A percentile compares a stretch with the other conserved stretches of the same genome.
Evolutionary conservation across 35 echinoderm and acorn worm genomes (phyloP).

Genomic region (Amphiura filiformis): DNA sequence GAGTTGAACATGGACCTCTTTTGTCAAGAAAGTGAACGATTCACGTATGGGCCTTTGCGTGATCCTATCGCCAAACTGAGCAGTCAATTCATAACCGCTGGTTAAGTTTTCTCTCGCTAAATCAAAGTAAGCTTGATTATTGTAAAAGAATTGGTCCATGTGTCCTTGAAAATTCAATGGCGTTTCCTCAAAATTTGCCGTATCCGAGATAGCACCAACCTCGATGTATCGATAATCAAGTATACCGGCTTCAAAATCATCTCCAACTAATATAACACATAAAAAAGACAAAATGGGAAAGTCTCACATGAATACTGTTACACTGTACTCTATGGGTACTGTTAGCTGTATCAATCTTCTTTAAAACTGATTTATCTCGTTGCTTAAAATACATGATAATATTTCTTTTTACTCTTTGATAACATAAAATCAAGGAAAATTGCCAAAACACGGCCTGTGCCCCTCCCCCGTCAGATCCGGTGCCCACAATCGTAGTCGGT

Average conservation of each 20-base stretch:
- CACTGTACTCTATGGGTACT: too few species aligned
- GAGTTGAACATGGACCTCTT: constrained; percentile 55
- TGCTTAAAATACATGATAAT: too few species aligned
- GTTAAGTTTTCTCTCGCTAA: constrained; percentile 31
- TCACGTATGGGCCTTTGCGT: constrained; percentile 40
- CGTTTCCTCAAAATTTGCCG: constrained; percentile 9
- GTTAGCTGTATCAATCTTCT: too few species aligned
- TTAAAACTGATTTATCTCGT: too few species aligned
- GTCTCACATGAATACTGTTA: constrained; percentile 7
- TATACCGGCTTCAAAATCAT: constrained; percentile 57
- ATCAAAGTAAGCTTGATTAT: constrained; percentile 93
- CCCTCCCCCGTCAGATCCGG: too few species aligned
- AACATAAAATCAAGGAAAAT: too few species aligned
- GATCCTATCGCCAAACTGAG: constrained; percentile 69
- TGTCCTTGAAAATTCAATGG: constrained; percentile 72
- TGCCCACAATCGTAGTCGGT: too few species aligned
- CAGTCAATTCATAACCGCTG: constrained; percentile 44
- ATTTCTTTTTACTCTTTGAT: too few species aligned
- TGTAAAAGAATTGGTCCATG: constrained; percentile 93
- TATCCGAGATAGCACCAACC: constrained; percentile 54
- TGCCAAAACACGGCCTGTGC: too few species aligned
- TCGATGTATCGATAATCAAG: constrained; percentile 83
- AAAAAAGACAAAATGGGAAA: constrained; percentile 23
- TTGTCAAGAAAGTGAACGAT: constrained; percentile 83
- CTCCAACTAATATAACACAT: constrained; percentile 47